These are phyloP conservation scores for mouse (Mus musculus) DNA, from an alignment of 2,113 vertebrate genomes.

Conservation along the genomic window GRCm39 chr13:96595501-96596000, in stretches of 20 bases:
- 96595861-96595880: neutral
- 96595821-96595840: neutral
- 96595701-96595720: neutral
- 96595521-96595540: neutral
- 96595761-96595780: no score
- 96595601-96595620: neutral
- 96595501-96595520: neutral
- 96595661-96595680: neutral
- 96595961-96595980: neutral
- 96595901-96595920: neutral
- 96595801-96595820: neutral
- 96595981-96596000: neutral
- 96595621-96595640: neutral
- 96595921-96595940: neutral
- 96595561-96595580: neutral
- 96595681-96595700: neutral
- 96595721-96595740: neutral
- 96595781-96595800: neutral
- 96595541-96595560: neutral
- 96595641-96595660: neutral
- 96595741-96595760: neutral
- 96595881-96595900: neutral
- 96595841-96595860: neutral
- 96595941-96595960: neutral
- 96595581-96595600: neutral